Evolutionary conservation across 2,888 invertebrate species (phyloP).

Genomic region (Sceliomorpha sp.): DNA sequence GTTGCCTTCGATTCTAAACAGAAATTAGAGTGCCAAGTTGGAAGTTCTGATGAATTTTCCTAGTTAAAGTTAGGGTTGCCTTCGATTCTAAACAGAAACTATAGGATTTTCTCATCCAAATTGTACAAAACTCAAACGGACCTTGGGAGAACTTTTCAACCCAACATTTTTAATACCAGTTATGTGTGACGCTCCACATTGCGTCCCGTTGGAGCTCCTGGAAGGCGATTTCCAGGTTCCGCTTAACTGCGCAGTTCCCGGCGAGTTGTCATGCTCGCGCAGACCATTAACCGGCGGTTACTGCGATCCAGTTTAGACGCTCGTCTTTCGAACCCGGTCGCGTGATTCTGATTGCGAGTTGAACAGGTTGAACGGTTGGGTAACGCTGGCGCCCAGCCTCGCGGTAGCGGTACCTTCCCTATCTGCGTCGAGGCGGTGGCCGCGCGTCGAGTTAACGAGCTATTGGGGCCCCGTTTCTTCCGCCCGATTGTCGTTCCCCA

Average conservation of each 20-base stretch:
- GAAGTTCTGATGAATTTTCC: no score
- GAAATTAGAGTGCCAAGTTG: no score
- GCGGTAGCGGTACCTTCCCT: constrained; percentile 63
- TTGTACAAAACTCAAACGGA: no score
- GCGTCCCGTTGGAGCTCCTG: constrained; percentile 63
- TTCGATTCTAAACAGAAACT: no score
- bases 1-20: no score
- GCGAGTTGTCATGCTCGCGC: constrained; percentile 26
- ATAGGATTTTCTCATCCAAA: no score
- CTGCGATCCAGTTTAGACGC: constrained; percentile 61
- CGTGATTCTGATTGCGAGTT: constrained; percentile 66
- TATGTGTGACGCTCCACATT: constrained; percentile 43
- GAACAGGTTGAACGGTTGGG: constrained; percentile 68
- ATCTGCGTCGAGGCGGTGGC: constrained; percentile 50
- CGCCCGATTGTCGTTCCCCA: no score
- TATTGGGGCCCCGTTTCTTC: constrained; percentile 18
- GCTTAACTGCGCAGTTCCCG: constrained; percentile 60
- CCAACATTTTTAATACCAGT: no score
- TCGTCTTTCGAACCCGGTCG: constrained; percentile 57
- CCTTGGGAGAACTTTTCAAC: constrained; percentile 16
- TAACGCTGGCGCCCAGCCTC: constrained; percentile 63
- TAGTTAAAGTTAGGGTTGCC: no score
- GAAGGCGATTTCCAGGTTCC: constrained; percentile 66
- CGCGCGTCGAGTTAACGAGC: constrained; percentile 46
- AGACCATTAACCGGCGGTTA: constrained; percentile 59